phyloP scores from a whole-genome alignment of 2,113 vertebrate genomes.

The Conger conger region DNA sequence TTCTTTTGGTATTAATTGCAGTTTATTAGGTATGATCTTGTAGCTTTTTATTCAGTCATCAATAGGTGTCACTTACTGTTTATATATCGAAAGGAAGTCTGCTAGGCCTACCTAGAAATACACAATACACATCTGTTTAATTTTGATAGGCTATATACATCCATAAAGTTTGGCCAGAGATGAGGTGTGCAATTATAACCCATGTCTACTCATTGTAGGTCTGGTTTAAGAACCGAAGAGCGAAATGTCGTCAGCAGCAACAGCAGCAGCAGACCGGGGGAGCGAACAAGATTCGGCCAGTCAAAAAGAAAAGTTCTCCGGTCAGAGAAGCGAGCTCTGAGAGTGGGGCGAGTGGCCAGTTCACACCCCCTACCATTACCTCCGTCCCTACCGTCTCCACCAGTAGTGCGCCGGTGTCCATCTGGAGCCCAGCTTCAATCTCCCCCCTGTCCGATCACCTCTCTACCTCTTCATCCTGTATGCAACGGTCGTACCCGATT shows the following conservation, averaged over 20 bases:
- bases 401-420: constrained; percentile 89
- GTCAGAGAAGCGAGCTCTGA: constrained; percentile 92
- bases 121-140: no score
- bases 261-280: constrained; percentile 89
- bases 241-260: constrained; percentile 96
- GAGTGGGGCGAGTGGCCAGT: constrained; percentile 88
- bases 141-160: no score
- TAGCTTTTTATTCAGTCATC: background rate
- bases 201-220: constrained; percentile 68
- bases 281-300: constrained; percentile 88
- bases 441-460: constrained; percentile 93
- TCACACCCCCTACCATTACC: constrained; percentile 88
- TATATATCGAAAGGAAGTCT: no score
- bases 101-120: no score
- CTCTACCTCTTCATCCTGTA: constrained; percentile 96
- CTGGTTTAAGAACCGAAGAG: constrained; percentile 97
- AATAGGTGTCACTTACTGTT: background rate
- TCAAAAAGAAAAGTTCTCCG: constrained; percentile 94
- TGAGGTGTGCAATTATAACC: background rate
- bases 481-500: constrained; percentile 98
- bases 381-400: constrained; percentile 82
- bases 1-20: no score
- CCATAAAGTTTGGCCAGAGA: no score
- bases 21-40: no score
- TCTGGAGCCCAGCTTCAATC: constrained; percentile 99